phyloP scores from a whole-genome alignment of 2,113 vertebrate genomes.

The Lagenorhynchus albirostris region DNA sequence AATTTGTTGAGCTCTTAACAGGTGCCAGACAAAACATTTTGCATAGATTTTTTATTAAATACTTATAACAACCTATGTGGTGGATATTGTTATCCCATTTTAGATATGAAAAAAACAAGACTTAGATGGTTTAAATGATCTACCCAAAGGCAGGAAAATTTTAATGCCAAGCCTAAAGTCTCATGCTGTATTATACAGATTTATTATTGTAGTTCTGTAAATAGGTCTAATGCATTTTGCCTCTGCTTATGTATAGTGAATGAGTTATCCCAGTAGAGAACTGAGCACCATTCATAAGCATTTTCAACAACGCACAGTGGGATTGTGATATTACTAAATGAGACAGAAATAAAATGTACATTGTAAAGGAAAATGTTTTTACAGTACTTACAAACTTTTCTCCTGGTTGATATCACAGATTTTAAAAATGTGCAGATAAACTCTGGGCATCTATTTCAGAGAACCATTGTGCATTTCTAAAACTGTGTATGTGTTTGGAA shows the following conservation, averaged over 20 bases:
- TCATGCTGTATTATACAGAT: neutral
- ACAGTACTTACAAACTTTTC: neutral
- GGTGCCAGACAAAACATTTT: neutral
- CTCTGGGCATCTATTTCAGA: neutral
- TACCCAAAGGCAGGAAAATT: neutral
- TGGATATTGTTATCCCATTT: neutral
- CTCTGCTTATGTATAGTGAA: neutral
- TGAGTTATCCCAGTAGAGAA: neutral
- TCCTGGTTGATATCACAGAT: neutral
- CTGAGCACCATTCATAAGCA: neutral
- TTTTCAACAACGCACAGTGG: neutral
- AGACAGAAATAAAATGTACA: neutral
- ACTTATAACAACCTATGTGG: neutral
- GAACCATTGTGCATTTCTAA: neutral
- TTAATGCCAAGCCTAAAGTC: neutral
- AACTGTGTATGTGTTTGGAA: neutral
- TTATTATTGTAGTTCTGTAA: neutral
- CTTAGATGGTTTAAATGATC: neutral
- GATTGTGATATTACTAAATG: neutral
- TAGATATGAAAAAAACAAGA: neutral
- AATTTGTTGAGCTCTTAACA: neutral
- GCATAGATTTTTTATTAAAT: neutral
- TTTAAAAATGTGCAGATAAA: neutral
- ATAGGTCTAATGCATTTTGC: neutral
- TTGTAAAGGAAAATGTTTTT: neutral